These are phyloP conservation scores for Phrynocephalus forsythii DNA, from an alignment of 2,797 vertebrate species.

Conservation along the genomic window DNA sequence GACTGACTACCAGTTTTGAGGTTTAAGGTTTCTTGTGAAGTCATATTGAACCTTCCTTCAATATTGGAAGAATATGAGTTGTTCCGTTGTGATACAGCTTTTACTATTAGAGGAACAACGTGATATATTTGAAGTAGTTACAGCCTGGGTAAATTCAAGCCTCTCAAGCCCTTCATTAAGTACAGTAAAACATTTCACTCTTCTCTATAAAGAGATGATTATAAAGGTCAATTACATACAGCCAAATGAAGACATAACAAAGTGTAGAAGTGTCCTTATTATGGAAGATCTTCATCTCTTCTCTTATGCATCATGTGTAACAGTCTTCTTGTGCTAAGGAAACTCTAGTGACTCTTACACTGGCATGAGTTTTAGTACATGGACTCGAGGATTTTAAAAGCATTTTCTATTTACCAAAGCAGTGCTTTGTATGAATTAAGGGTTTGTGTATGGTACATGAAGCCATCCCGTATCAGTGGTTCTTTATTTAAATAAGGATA, in stretches of 20 bases:
- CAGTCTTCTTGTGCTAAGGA: neutral
- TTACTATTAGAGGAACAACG: constrained; percentile 37
- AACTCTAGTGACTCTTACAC: neutral
- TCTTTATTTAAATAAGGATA: constrained; percentile 1
- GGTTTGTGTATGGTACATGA: neutral
- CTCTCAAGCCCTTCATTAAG: constrained; percentile 1
- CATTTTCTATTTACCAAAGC: neutral
- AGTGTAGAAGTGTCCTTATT: neutral
- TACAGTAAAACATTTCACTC: neutral
- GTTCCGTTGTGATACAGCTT: constrained; percentile 3
- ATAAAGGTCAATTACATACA: neutral
- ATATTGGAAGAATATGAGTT: neutral
- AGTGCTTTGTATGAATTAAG: neutral
- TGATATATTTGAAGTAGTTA: constrained; percentile 27
- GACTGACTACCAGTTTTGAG: constrained; percentile 16
- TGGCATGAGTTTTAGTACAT: neutral
- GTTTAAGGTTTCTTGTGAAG: rapidly evolving
- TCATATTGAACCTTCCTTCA: rapidly evolving
- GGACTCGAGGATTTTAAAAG: neutral
- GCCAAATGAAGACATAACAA: neutral
- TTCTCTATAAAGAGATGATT: neutral
- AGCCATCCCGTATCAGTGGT: neutral
- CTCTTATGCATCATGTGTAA: neutral
- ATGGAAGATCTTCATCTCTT: neutral
- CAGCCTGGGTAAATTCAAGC: constrained; percentile 7